These are phyloP conservation scores for Amphilophus citrinellus DNA, from an alignment of 2,113 vertebrate genomes.

Conservation along the genomic window DNA sequence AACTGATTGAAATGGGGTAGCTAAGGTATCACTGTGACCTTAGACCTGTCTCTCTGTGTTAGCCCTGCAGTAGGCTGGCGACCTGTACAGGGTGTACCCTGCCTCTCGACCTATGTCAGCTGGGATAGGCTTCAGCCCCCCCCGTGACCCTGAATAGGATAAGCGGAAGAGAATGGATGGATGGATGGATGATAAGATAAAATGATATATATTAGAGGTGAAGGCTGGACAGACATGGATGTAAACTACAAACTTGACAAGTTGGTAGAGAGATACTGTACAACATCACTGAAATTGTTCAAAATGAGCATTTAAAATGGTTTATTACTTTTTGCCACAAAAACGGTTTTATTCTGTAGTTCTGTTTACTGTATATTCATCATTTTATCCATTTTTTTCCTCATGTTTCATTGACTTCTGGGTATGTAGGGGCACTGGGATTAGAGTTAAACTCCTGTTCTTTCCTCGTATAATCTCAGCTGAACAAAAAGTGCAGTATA, in stretches of 20 bases:
- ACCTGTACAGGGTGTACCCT: too few relatives aligned
- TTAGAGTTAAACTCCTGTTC: conserved; percentile 13
- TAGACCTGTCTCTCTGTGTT: too few relatives aligned
- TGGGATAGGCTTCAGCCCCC: too few relatives aligned
- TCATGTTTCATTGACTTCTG: not conserved
- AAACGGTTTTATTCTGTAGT: not conserved
- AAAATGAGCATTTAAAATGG: not conserved
- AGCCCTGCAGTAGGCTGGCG: too few relatives aligned
- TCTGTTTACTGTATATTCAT: not conserved
- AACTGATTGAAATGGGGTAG: too few relatives aligned
- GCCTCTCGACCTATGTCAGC: too few relatives aligned
- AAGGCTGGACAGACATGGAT: not conserved
- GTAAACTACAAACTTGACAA: not conserved
- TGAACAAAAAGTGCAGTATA: conserved; percentile 19
- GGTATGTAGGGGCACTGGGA: not conserved
- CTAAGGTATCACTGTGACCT: too few relatives aligned
- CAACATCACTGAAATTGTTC: too few relatives aligned
- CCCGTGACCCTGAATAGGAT: too few relatives aligned
- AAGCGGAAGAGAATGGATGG: too few relatives aligned
- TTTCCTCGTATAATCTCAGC: not conserved
- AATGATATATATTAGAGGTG: not conserved
- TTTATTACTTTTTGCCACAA: not conserved
- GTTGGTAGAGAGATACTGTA: not conserved
- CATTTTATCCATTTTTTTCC: not conserved
- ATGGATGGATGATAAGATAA: not conserved